phyloP scores from a whole-genome alignment of 2,888 invertebrate genomes.

The Autographa pulchrina region DNA sequence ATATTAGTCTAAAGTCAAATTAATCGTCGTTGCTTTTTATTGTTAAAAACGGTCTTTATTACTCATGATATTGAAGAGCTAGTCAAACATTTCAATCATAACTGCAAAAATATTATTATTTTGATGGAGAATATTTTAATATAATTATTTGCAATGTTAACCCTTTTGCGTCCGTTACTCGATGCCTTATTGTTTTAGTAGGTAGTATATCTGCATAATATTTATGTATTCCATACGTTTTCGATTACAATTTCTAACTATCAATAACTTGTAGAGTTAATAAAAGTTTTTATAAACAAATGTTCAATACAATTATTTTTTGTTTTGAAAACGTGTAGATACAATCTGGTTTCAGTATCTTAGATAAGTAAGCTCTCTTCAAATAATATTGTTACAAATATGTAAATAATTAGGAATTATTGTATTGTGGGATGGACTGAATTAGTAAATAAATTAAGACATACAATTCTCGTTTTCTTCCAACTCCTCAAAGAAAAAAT shows the following conservation, averaged over 20 bases:
- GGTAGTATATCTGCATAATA: constrained; percentile 1
- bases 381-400: not conserved
- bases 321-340: too few relatives aligned
- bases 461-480: not conserved
- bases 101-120: not conserved
- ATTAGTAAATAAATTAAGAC: constrained; percentile 59
- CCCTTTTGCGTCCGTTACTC: too few relatives aligned
- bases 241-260: too few relatives aligned
- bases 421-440: constrained; percentile 70
- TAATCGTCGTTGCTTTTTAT: too few relatives aligned
- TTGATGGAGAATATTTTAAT: not conserved
- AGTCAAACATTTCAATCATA: not conserved
- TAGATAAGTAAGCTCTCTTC: constrained; percentile 37
- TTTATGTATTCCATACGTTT: too few relatives aligned
- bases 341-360: not conserved
- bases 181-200: too few relatives aligned
- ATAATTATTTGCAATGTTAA: too few relatives aligned
- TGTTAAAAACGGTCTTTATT: too few relatives aligned
- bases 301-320: too few relatives aligned
- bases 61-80: not conserved
- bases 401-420: constrained; percentile 5
- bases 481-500: not conserved
- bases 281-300: too few relatives aligned
- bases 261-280: too few relatives aligned
- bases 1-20: too few relatives aligned